These are phyloP conservation scores for Echinops telfairi DNA, from an alignment of 2,113 vertebrate genomes.

Conservation along the genomic window DNA sequence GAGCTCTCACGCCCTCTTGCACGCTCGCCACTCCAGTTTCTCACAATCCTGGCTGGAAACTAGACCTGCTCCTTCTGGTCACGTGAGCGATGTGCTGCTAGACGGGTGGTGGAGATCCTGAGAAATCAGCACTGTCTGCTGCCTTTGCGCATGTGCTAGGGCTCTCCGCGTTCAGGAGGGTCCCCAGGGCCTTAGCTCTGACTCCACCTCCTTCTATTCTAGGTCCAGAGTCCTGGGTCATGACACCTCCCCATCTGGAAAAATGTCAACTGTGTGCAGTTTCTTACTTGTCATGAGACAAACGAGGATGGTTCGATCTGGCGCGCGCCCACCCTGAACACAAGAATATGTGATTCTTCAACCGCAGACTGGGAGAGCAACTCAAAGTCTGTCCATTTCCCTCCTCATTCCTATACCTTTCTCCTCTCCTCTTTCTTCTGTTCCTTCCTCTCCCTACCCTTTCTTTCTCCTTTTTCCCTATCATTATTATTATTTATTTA, in stretches of 20 bases:
- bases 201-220: neutral
- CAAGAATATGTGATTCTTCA: neutral
- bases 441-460: neutral
- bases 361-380: neutral
- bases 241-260: neutral
- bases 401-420: no score
- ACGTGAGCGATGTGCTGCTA: neutral
- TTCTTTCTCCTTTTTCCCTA: no score
- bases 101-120: neutral
- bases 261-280: neutral
- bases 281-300: neutral
- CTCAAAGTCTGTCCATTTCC: neutral
- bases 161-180: neutral
- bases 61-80: neutral
- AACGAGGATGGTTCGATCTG: neutral
- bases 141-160: neutral
- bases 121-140: neutral
- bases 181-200: neutral
- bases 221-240: neutral
- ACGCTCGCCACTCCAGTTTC: neutral
- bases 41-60: neutral
- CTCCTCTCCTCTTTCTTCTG: neutral
- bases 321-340: neutral
- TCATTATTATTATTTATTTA: neutral
- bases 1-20: conserved; percentile 5